phyloP scores from a whole-genome alignment of 2,888 invertebrate genomes.

The Halictus quadricinctus region DNA sequence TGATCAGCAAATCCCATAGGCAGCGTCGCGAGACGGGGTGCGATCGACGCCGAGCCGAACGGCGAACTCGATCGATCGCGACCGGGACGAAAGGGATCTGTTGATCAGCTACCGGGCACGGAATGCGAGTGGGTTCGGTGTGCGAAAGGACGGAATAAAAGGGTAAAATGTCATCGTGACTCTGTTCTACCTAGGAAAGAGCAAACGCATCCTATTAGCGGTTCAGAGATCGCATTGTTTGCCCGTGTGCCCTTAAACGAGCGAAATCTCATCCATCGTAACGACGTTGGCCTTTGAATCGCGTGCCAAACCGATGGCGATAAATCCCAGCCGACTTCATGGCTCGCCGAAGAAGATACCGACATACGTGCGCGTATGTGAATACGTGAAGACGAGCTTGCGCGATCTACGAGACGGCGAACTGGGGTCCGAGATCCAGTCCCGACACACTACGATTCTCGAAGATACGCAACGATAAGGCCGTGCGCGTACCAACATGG shows the following conservation, averaged over 20 bases:
- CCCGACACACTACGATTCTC: not conserved
- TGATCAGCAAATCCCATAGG: not conserved
- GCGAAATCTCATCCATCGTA: slow-evolving; percentile 73
- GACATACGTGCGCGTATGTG: slow-evolving; percentile 17
- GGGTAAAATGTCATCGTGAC: slow-evolving; percentile 66
- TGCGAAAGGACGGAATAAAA: slow-evolving; percentile 56
- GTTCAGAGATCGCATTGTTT: slow-evolving; percentile 77
- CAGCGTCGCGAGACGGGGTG: not conserved
- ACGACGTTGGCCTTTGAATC: slow-evolving; percentile 78
- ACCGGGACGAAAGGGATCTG: slow-evolving; percentile 34
- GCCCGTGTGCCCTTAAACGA: slow-evolving; percentile 72
- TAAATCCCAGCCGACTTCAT: slow-evolving; percentile 59
- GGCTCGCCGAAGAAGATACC: slow-evolving; percentile 57
- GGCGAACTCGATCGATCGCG: slow-evolving; percentile 62
- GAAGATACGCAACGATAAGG: slow-evolving; percentile 19
- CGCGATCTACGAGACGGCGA: not conserved
- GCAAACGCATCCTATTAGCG: slow-evolving; percentile 78
- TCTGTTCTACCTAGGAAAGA: slow-evolving; percentile 65
- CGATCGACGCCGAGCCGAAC: not conserved
- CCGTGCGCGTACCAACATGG: not conserved
- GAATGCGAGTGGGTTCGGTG: slow-evolving; percentile 78
- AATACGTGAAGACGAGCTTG: not conserved
- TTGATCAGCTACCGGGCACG: slow-evolving; percentile 67
- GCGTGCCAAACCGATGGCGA: slow-evolving; percentile 64
- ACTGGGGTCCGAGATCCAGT: not conserved